A percentile compares a stretch with the other conserved stretches of the same genome.
phyloP scores from a whole-genome alignment of 2,888 invertebrate genomes.

The Mantis religiosa region DNA sequence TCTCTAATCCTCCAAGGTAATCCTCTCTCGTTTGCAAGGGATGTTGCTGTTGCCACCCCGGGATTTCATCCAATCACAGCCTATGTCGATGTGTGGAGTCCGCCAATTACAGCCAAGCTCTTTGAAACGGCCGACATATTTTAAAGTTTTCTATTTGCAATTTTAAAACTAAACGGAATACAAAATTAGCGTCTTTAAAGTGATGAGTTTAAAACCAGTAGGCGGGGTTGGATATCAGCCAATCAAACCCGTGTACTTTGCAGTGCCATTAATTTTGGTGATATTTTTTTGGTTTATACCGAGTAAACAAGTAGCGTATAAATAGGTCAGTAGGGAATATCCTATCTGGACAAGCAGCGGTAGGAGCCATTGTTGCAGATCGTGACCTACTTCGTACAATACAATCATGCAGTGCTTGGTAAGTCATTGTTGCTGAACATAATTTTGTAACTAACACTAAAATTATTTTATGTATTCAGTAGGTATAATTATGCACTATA shows the following conservation, averaged over 20 bases:
- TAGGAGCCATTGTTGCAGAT: not conserved
- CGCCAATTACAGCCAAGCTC: not conserved
- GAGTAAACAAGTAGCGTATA: not conserved
- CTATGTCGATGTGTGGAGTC: too few species aligned
- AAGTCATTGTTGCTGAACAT: not conserved
- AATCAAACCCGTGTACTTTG: not conserved
- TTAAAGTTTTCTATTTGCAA: not conserved
- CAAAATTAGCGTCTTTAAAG: not conserved
- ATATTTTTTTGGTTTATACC: not conserved
- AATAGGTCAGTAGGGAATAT: not conserved
- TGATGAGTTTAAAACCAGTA: not conserved
- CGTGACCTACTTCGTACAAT: not conserved
- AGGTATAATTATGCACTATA: too few species aligned
- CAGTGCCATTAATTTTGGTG: not conserved
- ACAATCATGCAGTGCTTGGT: not conserved
- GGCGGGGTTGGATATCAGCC: not conserved
- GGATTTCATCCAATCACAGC: not conserved
- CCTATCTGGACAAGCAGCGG: not conserved
- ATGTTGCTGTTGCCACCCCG: not conserved
- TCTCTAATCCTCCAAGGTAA: not conserved
- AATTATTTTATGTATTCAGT: too few species aligned
- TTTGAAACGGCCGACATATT: not conserved
- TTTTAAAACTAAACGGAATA: not conserved
- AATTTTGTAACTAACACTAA: too few species aligned
- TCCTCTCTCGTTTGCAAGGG: not conserved